Evolutionary conservation across 2,113 vertebrate species (phyloP), one percentile per base, ranked within the genome.

Genomic region (Machaerirhynchus nigripectus): DNA sequence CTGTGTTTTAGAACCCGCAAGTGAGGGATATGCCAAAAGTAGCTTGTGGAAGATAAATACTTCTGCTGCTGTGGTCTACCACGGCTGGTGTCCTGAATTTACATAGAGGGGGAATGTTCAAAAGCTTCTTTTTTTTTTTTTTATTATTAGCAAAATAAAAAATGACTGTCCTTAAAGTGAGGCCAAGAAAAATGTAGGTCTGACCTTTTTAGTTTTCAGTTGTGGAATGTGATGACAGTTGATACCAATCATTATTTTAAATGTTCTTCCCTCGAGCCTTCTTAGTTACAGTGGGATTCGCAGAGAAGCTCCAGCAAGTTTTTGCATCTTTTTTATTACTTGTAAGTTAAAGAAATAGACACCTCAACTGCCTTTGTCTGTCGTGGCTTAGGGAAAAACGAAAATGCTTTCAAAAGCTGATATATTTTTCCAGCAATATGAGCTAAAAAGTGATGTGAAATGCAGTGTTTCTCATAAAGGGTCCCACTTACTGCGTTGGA

Each of bases 91-190:
- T 98, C 97, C 95, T 96, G 95, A 95, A 97, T 97, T 95, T 97
- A 96, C 96, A 90, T 91, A 97, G 95, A 95, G 78, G 42, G 53
- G 24, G 88, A 97, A 97, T 24, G 77, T 98, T 97, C 97, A 96
- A 95, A 97, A 91, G 92, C 49, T 60, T 88, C 91, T 96, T 73
- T 52, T 84, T 90, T 77, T 79, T 93, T 90, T 90, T 77, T 79
- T 93, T 90, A 70, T 95, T 96, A 98, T 97, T 97, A 96, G 90
- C 93, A 98, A 98, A 97, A 97, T 96, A 96, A 95, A 96, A 97
- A 96, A 93, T 93, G 82, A 91, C 74, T 95, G 94, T 95, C 96
- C 97, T 82, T 95, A 93, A 97, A 96, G 94, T 84, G 69, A 92
- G 95, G 98, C 98, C 97, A 97, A 97, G 96, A 97, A 96, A 97